Evolutionary conservation across 2,888 invertebrate species (phyloP), one percentile per base, ranked within the genome.

Genomic region (Adela reaumurella): DNA sequence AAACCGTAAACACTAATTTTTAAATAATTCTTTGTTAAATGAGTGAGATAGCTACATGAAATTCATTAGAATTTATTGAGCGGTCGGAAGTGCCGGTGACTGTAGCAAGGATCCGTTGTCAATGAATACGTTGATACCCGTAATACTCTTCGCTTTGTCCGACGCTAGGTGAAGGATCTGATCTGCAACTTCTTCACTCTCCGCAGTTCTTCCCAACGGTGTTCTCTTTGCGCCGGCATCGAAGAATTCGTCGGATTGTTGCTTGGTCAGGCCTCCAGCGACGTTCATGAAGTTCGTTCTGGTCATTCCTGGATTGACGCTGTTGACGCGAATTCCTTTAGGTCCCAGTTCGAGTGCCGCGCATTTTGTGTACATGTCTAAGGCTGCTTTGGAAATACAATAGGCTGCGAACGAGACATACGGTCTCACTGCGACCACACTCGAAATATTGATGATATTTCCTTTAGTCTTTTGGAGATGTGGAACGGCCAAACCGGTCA

Each of bases 111-210:
- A 3, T 11, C 74, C 74, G 56, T 74, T 77, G 64, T 77, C 76
- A 59, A 74, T 68, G 56, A 74, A 65, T 56, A 67, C 64, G 61
- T 70, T 65, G 49, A 85, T 87, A 16, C 73, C 73, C 43, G 67
- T 73, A 41, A 73, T 61, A 58, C 67, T 63, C 50, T 53, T 61
- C 35, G 71, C 70, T 53, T 57, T 65, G 46, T 70, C 67, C 59
- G 70, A 68, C 14, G 71, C 69, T 35, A 74, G 58, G 51, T 67
- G 72, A 43, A 58, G 52, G 29, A 70, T 63, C 48, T 71, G 53
- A 47, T 69, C 68, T 3, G 70, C 70, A 1, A 74, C 65, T 51
- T 72, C 70, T 51, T 67, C 65, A 41, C 56, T 28, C 3, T 19
- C 47, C 1, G 47, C 4, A 2, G 41, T 17, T 6, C 18, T 35